A percentile compares a stretch with the other conserved stretches of the same genome.
phyloP scores from a whole-genome alignment of 2,888 invertebrate genomes.

The Spodoptera picta region DNA sequence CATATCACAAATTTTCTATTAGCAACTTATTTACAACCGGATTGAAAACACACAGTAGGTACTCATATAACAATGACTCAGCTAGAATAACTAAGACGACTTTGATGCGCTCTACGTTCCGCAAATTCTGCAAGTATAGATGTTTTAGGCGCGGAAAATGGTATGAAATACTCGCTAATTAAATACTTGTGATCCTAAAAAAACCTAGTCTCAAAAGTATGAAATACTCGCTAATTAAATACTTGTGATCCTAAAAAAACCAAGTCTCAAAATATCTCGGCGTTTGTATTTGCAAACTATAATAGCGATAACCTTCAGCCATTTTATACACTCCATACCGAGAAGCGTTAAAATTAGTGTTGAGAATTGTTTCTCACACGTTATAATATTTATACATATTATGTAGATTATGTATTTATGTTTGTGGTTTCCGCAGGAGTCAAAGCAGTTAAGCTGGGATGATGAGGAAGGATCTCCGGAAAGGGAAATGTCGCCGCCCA shows the following conservation, averaged over 20 bases:
- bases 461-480: constrained; percentile 73
- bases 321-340: constrained; percentile 28
- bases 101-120: constrained; percentile 12
- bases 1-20: constrained; percentile 23
- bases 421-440: constrained; percentile 67
- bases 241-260: constrained; percentile 6
- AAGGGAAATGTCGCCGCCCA: constrained; percentile 91
- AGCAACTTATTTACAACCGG: constrained; percentile 12
- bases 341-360: constrained; percentile 41
- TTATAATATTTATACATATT: constrained; percentile 1
- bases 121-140: background rate
- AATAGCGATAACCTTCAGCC: constrained; percentile 38
- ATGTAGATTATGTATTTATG: constrained; percentile 8
- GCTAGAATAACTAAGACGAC: constrained; percentile 27
- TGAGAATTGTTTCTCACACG: constrained; percentile 27
- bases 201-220: too few species aligned
- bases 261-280: constrained; percentile 8
- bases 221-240: background rate
- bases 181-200: constrained; percentile 11
- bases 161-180: constrained; percentile 2
- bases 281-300: constrained; percentile 29
- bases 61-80: constrained; percentile 20
- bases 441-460: constrained; percentile 77
- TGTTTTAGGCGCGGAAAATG: constrained; percentile 15
- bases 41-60: constrained; percentile 7